phyloP scores from a whole-genome alignment of 2,888 invertebrate genomes.

The Neocrepidodera transversa region DNA sequence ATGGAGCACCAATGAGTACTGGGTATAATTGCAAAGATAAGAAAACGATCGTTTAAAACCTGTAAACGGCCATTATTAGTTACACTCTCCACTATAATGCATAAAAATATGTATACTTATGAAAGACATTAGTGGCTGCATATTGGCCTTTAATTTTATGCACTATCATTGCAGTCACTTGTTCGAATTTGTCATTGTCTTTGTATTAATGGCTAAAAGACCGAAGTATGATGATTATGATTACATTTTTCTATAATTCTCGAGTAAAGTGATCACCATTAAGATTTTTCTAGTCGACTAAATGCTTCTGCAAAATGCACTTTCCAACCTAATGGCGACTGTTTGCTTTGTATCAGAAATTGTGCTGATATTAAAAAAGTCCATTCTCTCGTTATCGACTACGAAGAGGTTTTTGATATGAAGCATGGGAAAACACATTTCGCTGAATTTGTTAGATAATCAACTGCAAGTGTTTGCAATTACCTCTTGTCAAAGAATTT shows the following conservation, averaged over 20 bases:
- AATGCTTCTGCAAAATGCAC: constrained; percentile 28
- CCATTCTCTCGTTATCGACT: constrained; percentile 5
- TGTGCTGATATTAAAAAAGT: constrained; percentile 15
- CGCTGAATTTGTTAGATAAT: constrained; percentile 17
- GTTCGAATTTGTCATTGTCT: constrained; percentile 34
- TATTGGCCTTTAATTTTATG: constrained; percentile 24
- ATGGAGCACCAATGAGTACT: constrained; percentile 31
- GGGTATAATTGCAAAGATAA: constrained; percentile 36
- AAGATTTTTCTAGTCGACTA: constrained; percentile 21
- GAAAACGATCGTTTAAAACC: constrained; percentile 35
- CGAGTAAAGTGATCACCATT: constrained; percentile 27
- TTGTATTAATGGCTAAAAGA: constrained; percentile 32
- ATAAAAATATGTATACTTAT: constrained; percentile 37
- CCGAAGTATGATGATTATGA: constrained; percentile 24
- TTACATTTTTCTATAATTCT: constrained; percentile 30
- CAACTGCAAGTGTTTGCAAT: constrained; percentile 1
- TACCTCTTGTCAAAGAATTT: not conserved
- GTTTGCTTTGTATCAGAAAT: constrained; percentile 17
- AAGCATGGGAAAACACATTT: constrained; percentile 15
- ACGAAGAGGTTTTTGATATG: constrained; percentile 17
- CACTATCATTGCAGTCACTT: constrained; percentile 29
- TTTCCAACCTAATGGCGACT: constrained; percentile 20
- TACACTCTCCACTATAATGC: constrained; percentile 30
- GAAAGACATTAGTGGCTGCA: constrained; percentile 31
- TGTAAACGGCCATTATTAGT: constrained; percentile 37